phyloP scores from a whole-genome alignment of 2,113 vertebrate species.

The Myotis lucifugus region DNA sequence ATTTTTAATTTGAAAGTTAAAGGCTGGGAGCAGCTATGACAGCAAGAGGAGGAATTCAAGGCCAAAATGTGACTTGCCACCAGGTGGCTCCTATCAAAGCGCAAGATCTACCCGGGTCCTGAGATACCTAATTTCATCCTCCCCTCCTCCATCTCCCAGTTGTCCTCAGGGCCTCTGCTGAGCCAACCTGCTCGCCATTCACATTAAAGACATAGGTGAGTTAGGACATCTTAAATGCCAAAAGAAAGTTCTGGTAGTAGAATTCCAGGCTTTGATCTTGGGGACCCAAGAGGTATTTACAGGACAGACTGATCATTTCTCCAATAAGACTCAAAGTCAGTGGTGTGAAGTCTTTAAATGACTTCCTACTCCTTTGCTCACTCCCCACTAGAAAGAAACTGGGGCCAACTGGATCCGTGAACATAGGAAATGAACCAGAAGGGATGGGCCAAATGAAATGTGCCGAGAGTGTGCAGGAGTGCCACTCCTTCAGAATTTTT shows the following conservation, averaged over 20 bases:
- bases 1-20: slow-evolving; percentile 23
- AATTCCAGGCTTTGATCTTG: background rate
- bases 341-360: slow-evolving; percentile 13
- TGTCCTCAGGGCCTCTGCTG: background rate
- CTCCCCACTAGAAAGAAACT: slow-evolving; percentile 9
- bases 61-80: background rate
- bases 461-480: background rate
- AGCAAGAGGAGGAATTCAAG: background rate
- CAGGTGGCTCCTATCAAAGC: background rate
- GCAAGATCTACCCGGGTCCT: background rate
- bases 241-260: background rate
- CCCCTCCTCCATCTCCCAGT: background rate
- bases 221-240: background rate
- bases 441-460: background rate
- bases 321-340: background rate
- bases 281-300: background rate
- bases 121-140: background rate
- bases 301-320: background rate
- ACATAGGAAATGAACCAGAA: background rate
- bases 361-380: background rate
- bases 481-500: slow-evolving; percentile 33
- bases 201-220: background rate
- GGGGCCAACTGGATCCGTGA: background rate
- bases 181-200: background rate
- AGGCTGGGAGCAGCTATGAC: background rate